Conservation (phyloP, 2,888 invertebrate genomes). For the Drosophila bunnanda region DNA sequence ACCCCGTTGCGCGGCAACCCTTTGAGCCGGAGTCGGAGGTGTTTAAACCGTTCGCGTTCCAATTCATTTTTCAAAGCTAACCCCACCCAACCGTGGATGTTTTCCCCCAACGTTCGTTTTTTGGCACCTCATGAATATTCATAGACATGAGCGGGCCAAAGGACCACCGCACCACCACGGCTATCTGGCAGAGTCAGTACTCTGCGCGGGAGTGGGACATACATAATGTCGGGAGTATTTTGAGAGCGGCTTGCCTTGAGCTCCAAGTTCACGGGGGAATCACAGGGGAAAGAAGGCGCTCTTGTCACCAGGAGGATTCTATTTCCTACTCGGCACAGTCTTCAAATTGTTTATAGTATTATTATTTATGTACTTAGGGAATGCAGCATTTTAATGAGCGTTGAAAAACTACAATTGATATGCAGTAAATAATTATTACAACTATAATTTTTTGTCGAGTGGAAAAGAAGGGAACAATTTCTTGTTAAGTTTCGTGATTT, state of each 20-base stretch:
- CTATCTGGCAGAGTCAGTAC: conserved; percentile 64
- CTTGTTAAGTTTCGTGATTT: neutral
- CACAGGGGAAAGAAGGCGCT: too few species aligned
- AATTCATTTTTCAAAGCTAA: conserved; percentile 67
- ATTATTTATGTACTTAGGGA: neutral
- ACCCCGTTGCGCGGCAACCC: conserved; percentile 13
- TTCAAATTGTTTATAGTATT: neutral
- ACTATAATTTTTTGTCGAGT: neutral
- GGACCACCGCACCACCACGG: conserved; percentile 44
- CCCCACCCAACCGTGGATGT: conserved; percentile 28
- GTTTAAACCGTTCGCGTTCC: conserved; percentile 63
- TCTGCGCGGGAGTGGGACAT: conserved; percentile 27
- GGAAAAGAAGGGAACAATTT: neutral
- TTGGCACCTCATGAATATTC: conserved; percentile 83
- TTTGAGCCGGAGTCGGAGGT: conserved; percentile 10
- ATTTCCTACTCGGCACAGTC: neutral
- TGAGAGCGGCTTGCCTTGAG: conserved; percentile 25
- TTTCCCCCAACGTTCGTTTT: conserved; percentile 64
- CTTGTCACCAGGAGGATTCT: neutral
- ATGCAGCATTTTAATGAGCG: conserved; percentile 8
- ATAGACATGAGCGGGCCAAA: conserved; percentile 82
- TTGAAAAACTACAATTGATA: neutral
- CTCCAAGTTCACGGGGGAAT: conserved; percentile 1
- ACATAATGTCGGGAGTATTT: conserved; percentile 28
- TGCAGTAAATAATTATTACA: neutral